Base-by-base conservation (phyloP, 2,888 invertebrate species). In the Uropetala carovei region DNA sequence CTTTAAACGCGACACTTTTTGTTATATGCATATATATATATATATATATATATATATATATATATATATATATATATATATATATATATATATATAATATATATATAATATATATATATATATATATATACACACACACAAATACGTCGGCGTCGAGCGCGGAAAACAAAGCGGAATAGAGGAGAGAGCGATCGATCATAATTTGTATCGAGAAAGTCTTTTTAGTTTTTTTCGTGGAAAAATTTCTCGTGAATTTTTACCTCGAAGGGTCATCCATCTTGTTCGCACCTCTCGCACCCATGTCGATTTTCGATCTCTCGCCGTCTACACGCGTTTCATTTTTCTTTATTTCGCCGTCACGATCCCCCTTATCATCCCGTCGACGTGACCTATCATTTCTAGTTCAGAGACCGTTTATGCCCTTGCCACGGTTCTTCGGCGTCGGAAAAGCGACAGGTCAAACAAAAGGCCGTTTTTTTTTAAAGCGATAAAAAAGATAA, bases 131-230 rank as follows among this genome's bases (percentile, higher is more conserved):
- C n/a, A n/a, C n/a, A n/a, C n/a, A n/a, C n/a, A n/a, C n/a, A n/a
- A n/a, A n/a, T 18, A 27, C 75, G 75, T 3, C 75, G 27, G 8
- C 75, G 27, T 27, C 27, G 27, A n/a, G 22, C 9, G 7, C 11
- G 22, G 22, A 13, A 75, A 75, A 75, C 75, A 75, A 75, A 75
- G 18, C 43, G 43, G 22, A 75, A 27, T 75, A 75, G 2, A 27
- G 27, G 5, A 13, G 22, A 27, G 10, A 11, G 10, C 18, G 75
- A 75, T 75, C 75, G 75, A 75, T 75, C 75, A 75, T 75, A 75
- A 75, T 75, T 75, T 75, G 75, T 75, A 27, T 27, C 75, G 22
- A 27, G 75, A 75, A 75, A 75, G 22, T 75, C 22, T 75, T 75
- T 27, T 27, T 27, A 10, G 0, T 75, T 75, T 75, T 75, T 27